A percentile compares a stretch with the other conserved stretches of the same genome.
phyloP scores from a whole-genome alignment of 2,113 vertebrate genomes.

The Rutilus rutilus region DNA sequence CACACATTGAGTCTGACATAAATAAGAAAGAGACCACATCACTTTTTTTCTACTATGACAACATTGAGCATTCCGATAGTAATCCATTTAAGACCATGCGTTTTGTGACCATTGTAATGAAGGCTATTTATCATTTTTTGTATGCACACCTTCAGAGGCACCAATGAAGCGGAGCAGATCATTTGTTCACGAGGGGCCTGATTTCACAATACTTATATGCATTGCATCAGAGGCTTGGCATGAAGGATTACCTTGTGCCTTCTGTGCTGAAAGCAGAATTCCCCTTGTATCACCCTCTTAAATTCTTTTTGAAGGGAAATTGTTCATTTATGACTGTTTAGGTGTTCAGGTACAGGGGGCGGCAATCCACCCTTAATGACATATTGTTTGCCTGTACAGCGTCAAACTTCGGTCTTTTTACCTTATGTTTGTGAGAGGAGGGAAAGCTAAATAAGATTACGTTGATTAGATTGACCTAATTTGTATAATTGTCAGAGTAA shows the following conservation, averaged over 20 bases:
- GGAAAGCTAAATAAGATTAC: conserved; percentile 27
- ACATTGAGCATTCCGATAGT: not conserved
- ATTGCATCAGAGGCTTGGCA: conserved; percentile 42
- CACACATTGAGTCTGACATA: not conserved
- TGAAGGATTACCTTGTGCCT: not conserved
- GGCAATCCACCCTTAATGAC: not conserved
- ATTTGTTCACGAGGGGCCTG: not conserved
- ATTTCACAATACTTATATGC: conserved; percentile 42
- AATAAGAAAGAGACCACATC: not conserved
- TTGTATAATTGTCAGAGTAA: conserved; percentile 44
- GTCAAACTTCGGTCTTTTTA: not conserved
- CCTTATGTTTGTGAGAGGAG: not conserved
- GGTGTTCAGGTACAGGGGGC: not conserved
- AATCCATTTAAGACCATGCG: not conserved
- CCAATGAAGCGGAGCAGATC: not conserved
- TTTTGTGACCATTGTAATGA: not conserved
- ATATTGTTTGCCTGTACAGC: not conserved
- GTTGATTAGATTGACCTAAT: conserved; percentile 39
- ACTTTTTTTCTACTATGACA: not conserved
- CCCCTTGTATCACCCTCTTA: not conserved
- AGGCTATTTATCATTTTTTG: not conserved
- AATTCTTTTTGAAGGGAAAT: not conserved
- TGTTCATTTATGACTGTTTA: not conserved
- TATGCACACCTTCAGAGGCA: conserved; percentile 1
- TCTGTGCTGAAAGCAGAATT: not conserved